phyloP scores from a whole-genome alignment of 2,113 vertebrate species.

The Rattus norvegicus region DNA sequence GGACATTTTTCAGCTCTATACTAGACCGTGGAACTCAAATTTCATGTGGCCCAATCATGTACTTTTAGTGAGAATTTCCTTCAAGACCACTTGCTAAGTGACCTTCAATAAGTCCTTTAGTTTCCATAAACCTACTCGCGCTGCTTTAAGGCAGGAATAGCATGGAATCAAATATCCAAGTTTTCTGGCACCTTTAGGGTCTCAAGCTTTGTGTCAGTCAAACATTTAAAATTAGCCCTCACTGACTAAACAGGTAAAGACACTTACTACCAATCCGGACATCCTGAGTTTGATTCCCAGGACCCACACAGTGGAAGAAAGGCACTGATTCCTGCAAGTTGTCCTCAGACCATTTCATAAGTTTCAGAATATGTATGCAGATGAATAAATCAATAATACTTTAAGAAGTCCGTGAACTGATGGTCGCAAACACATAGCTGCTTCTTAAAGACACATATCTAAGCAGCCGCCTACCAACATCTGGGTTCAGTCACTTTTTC shows the following conservation, averaged over 20 bases:
- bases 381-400: not conserved
- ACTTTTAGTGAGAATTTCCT: not conserved
- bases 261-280: not conserved
- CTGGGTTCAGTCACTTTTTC: not conserved
- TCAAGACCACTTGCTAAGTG: not conserved
- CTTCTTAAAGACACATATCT: not conserved
- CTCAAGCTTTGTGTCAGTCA: not conserved
- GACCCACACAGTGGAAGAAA: not conserved
- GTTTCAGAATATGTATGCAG: no score
- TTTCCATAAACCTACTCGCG: not conserved
- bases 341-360: no score
- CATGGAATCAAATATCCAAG: not conserved
- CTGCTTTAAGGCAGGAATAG: not conserved
- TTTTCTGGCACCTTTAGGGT: not conserved
- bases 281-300: not conserved
- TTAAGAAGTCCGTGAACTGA: not conserved
- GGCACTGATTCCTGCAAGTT: not conserved
- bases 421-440: not conserved
- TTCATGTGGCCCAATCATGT: not conserved
- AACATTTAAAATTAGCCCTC: not conserved
- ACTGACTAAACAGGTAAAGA: not conserved
- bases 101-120: not conserved
- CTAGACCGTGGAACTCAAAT: not conserved
- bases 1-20: not conserved
- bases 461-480: not conserved